Conservation (phyloP, 2,113 vertebrate species). For the Suncus etruscus region DNA sequence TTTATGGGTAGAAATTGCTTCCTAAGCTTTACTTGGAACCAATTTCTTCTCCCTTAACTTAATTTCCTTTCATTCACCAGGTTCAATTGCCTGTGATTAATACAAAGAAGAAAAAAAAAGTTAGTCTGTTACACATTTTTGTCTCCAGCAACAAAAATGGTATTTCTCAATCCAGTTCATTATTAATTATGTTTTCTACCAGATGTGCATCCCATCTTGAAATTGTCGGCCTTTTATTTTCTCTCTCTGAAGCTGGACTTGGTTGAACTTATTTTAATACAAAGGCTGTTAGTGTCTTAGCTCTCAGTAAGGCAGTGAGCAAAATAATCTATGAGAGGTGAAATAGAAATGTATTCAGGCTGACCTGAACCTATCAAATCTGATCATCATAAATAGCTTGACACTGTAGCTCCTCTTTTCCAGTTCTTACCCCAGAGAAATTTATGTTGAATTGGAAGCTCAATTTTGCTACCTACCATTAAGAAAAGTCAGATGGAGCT, state of each 20-base stretch:
- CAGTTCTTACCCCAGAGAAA: constrained; percentile 53
- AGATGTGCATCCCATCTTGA: constrained; percentile 19
- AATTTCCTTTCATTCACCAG: constrained; percentile 69
- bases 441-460: constrained; percentile 55
- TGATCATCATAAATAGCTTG: constrained; percentile 66
- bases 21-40: constrained; percentile 67
- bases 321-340: constrained; percentile 66
- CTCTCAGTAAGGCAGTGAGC: constrained; percentile 54
- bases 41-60: background rate
- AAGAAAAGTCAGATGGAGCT: constrained; percentile 21
- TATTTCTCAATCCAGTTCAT: constrained; percentile 40
- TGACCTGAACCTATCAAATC: constrained; percentile 63
- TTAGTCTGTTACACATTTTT: background rate
- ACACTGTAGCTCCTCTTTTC: constrained; percentile 25
- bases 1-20: constrained; percentile 72
- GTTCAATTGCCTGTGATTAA: constrained; percentile 70
- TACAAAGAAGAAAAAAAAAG: constrained; percentile 53
- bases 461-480: constrained; percentile 58
- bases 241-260: constrained; percentile 36
- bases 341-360: constrained; percentile 62
- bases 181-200: constrained; percentile 46
- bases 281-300: background rate
- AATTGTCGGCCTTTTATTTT: constrained; percentile 59
- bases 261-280: constrained; percentile 52
- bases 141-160: constrained; percentile 54